Conservation (phyloP, 2,113 vertebrate species). For the Lota lota region DNA sequence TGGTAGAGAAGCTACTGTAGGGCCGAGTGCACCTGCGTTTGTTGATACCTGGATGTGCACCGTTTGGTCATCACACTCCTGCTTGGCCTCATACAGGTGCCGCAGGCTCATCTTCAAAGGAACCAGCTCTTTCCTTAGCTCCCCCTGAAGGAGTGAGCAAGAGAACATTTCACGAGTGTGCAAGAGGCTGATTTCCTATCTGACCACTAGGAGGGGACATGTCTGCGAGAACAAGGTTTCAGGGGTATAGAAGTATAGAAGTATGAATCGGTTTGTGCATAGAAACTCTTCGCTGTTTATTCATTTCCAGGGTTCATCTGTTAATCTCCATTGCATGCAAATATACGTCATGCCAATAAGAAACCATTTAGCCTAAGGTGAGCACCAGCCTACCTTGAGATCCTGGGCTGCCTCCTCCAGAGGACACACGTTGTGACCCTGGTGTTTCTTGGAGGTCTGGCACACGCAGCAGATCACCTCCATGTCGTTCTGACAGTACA, state of each 20-base stretch:
- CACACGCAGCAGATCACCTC: constrained; percentile 77
- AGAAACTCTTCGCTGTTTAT: no score
- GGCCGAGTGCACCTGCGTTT: constrained; percentile 20
- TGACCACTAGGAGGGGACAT: no score
- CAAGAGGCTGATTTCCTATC: no score
- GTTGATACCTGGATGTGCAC: constrained; percentile 77
- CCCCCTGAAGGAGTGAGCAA: constrained; percentile 45
- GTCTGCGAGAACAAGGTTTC: no score
- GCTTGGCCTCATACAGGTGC: constrained; percentile 74
- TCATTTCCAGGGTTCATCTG: no score
- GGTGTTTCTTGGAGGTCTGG: constrained; percentile 75
- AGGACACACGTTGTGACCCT: constrained; percentile 71
- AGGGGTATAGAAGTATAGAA: no score
- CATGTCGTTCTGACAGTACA: constrained; percentile 74
- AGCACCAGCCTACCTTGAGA: constrained; percentile 62
- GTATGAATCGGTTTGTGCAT: no score
- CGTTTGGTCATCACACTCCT: constrained; percentile 75
- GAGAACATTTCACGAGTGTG: not conserved
- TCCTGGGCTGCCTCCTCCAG: constrained; percentile 74
- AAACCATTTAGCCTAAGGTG: no score
- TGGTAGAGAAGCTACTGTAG: not conserved
- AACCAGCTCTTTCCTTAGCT: constrained; percentile 61
- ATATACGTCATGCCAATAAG: no score
- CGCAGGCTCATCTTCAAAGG: constrained; percentile 74
- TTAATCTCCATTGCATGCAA: no score